phyloP scores from a whole-genome alignment of 2,888 invertebrate genomes.

The Palloptera scutellata region DNA sequence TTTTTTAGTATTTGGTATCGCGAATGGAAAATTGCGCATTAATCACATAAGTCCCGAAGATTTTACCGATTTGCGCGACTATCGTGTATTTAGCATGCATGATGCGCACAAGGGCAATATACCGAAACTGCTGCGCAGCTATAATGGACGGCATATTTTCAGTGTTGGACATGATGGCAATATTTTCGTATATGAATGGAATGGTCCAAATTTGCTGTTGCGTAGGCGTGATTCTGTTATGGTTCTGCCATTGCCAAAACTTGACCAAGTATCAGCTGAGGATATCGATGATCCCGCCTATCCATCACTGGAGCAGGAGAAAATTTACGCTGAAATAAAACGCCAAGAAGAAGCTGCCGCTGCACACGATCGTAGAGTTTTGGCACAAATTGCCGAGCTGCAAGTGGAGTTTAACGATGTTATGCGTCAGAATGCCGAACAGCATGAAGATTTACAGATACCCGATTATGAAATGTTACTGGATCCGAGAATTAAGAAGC shows the following conservation, averaged over 20 bases:
- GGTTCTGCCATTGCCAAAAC: conserved; percentile 31
- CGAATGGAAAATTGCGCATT: conserved; percentile 70
- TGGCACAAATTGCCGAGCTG: conserved; percentile 67
- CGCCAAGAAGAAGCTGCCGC: conserved; percentile 56
- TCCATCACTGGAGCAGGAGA: conserved; percentile 70
- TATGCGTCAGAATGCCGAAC: conserved; percentile 66
- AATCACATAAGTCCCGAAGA: conserved; percentile 65
- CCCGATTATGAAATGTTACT: conserved; percentile 71
- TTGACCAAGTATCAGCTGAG: conserved; percentile 26
- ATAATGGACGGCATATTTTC: conserved; percentile 67
- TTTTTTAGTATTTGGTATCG: conserved; percentile 70
- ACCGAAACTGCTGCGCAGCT: conserved; percentile 71
- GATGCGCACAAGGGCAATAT: conserved; percentile 76
- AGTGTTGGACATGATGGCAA: conserved; percentile 80
- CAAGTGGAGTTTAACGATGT: conserved; percentile 70
- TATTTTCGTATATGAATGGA: conserved; percentile 74
- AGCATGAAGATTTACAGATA: conserved; percentile 71
- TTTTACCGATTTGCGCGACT: conserved; percentile 70
- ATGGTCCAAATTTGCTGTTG: conserved; percentile 48
- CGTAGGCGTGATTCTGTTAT: conserved; percentile 4
- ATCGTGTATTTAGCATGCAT: conserved; percentile 78
- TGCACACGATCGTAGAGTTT: conserved; percentile 71
- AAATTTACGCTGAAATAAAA: conserved; percentile 70
- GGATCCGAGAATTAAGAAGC: conserved; percentile 72
- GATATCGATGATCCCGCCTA: conserved; percentile 56